Evolutionary conservation across 1,140 invertebrate species (phyloP).

Genomic region (Papilio dardanus): DNA sequence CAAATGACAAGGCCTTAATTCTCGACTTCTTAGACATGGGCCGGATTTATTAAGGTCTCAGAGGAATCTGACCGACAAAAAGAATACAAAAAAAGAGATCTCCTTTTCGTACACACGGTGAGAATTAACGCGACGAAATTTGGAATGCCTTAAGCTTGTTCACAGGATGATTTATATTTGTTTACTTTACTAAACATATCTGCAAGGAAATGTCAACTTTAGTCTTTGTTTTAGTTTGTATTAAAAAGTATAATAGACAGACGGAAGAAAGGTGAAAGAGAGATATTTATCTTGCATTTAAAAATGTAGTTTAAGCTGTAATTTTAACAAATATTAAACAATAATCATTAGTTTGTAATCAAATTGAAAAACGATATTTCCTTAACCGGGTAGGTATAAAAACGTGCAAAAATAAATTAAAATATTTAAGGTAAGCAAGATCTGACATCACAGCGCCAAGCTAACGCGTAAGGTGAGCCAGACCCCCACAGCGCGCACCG

Average conservation of each 20-base stretch:
- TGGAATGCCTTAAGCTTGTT: slow-evolving; percentile 38
- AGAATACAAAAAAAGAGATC: slow-evolving; percentile 44
- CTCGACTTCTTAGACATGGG: slow-evolving; percentile 54
- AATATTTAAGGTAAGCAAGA: slow-evolving; percentile 27
- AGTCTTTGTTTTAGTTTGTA: not conserved
- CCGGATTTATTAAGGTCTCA: slow-evolving; percentile 70
- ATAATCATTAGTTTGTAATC: not conserved
- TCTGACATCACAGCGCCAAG: slow-evolving; percentile 33
- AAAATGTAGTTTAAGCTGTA: too few relatives aligned
- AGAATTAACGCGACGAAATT: slow-evolving; percentile 49
- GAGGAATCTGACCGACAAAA: slow-evolving; percentile 52
- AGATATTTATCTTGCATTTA: too few relatives aligned
- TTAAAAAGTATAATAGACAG: not conserved
- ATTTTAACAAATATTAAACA: not conserved
- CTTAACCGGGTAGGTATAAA: slow-evolving; percentile 8
- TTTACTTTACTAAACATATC: slow-evolving; percentile 15
- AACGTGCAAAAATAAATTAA: slow-evolving; percentile 29
- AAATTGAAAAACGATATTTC: not conserved
- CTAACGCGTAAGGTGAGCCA: slow-evolving; percentile 36
- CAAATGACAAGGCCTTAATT: slow-evolving; percentile 63
- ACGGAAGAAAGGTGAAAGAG: not conserved
- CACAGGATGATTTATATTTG: slow-evolving; percentile 54
- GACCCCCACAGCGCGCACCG: slow-evolving; percentile 36
- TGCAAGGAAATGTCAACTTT: not conserved
- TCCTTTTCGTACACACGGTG: slow-evolving; percentile 45